Conservation (phyloP, 2,113 vertebrate genomes). For the Antechinus flavipes region DNA sequence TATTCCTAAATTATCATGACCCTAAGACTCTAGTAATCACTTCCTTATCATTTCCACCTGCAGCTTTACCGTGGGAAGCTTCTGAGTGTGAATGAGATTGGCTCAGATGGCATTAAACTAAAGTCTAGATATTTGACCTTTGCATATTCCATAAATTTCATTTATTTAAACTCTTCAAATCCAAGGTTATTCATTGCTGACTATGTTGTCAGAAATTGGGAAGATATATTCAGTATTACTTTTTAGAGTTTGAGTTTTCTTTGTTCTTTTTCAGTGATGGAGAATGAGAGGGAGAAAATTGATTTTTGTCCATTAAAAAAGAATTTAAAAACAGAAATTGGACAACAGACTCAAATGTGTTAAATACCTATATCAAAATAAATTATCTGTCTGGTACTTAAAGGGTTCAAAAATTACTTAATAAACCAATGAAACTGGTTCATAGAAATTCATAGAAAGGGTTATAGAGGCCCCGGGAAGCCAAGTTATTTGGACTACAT, state of each 20-base stretch:
- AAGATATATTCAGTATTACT: background rate
- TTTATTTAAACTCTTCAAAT: background rate
- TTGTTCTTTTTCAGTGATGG: background rate
- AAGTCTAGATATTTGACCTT: background rate
- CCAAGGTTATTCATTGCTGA: background rate
- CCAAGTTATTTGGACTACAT: background rate
- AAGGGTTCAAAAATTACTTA: background rate
- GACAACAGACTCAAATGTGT: background rate
- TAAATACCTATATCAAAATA: background rate
- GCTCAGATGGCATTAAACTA: background rate
- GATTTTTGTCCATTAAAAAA: background rate
- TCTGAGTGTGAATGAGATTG: background rate
- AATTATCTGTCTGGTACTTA: background rate
- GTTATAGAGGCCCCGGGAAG: background rate
- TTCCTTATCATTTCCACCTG: background rate
- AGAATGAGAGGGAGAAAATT: background rate
- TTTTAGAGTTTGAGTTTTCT: background rate
- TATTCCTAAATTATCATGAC: background rate
- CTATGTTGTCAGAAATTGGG: background rate
- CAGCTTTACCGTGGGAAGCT: background rate
- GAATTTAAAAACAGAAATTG: background rate
- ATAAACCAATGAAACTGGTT: background rate
- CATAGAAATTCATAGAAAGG: background rate
- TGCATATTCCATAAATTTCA: background rate
- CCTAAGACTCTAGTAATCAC: background rate